A percentile compares a stretch with the other conserved stretches of the same genome.
phyloP scores from a whole-genome alignment of 2,113 vertebrate species.

The Candoia aspera region DNA sequence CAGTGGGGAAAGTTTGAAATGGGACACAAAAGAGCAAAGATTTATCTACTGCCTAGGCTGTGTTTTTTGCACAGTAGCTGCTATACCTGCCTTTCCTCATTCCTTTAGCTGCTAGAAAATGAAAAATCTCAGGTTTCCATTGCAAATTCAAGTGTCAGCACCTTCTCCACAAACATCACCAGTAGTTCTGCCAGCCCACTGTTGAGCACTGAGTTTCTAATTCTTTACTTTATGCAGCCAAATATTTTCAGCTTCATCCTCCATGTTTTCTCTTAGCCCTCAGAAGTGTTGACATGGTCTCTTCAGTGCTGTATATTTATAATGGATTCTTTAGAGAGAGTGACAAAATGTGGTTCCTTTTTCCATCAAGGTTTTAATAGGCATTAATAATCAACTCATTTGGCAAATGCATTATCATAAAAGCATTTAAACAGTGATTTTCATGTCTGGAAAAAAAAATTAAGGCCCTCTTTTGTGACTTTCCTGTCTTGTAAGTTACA shows the following conservation, averaged over 20 bases:
- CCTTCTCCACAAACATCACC: slow-evolving; percentile 52
- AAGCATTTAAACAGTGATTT: slow-evolving; percentile 53
- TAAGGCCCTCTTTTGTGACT: neutral
- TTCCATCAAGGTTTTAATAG: slow-evolving; percentile 45
- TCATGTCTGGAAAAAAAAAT: neutral
- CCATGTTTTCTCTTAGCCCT: slow-evolving; percentile 61
- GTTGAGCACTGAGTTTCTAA: slow-evolving; percentile 40
- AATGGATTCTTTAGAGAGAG: slow-evolving; percentile 56
- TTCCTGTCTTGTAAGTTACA: neutral
- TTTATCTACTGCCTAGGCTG: slow-evolving; percentile 53
- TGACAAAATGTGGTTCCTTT: slow-evolving; percentile 56
- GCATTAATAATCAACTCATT: slow-evolving; percentile 46
- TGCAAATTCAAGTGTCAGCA: slow-evolving; percentile 47
- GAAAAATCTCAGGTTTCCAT: slow-evolving; percentile 37
- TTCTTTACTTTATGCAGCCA: slow-evolving; percentile 58
- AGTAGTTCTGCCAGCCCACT: slow-evolving; percentile 56
- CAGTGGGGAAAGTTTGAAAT: slow-evolving; percentile 10
- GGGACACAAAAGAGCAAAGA: slow-evolving; percentile 28
- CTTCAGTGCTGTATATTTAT: slow-evolving; percentile 52
- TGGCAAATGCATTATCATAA: slow-evolving; percentile 45
- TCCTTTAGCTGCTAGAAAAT: slow-evolving; percentile 52
- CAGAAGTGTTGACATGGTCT: slow-evolving; percentile 62
- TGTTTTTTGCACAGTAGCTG: slow-evolving; percentile 48
- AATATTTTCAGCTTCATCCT: slow-evolving; percentile 67
- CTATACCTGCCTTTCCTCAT: slow-evolving; percentile 50